Conservation (phyloP, 2,113 vertebrate genomes). For the Mormoops blainvillei region DNA sequence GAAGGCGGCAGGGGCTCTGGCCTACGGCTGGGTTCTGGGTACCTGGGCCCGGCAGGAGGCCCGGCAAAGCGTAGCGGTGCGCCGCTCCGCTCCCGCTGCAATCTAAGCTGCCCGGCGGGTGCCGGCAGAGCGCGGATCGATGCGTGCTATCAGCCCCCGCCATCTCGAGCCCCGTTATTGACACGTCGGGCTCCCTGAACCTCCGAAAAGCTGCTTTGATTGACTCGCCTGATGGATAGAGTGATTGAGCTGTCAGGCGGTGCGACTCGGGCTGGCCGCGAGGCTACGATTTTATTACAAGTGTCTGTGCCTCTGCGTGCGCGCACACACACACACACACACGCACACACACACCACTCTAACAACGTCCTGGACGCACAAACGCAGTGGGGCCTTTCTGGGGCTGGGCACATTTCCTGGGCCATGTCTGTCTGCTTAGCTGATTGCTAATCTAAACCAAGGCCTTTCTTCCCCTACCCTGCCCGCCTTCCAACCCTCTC, state of each 20-base stretch:
- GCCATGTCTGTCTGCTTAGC: neutral
- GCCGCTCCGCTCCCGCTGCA: neutral
- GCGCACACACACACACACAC: constrained; percentile 36
- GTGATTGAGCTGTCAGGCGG: constrained; percentile 88
- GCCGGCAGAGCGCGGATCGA: constrained; percentile 49
- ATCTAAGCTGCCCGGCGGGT: neutral
- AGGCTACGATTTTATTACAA: constrained; percentile 72
- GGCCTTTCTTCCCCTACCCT: neutral
- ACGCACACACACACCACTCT: neutral
- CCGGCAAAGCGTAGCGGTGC: neutral
- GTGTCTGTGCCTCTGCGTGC: constrained; percentile 44
- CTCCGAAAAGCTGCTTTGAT: constrained; percentile 87
- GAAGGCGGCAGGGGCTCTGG: neutral
- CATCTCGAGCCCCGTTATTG: constrained; percentile 79
- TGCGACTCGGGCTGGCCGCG: constrained; percentile 50
- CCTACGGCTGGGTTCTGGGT: neutral
- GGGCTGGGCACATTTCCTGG: neutral
- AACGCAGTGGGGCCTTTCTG: neutral
- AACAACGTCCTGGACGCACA: neutral
- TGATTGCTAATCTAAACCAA: neutral
- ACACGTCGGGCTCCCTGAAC: constrained; percentile 78
- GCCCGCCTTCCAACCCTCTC: neutral
- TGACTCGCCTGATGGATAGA: constrained; percentile 84
- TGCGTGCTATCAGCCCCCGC: constrained; percentile 57
- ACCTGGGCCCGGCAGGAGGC: neutral